These are phyloP conservation scores for Heliconius nattereri DNA, from an alignment of 1,140 invertebrate genomes.

Conservation along the genomic window DNA sequence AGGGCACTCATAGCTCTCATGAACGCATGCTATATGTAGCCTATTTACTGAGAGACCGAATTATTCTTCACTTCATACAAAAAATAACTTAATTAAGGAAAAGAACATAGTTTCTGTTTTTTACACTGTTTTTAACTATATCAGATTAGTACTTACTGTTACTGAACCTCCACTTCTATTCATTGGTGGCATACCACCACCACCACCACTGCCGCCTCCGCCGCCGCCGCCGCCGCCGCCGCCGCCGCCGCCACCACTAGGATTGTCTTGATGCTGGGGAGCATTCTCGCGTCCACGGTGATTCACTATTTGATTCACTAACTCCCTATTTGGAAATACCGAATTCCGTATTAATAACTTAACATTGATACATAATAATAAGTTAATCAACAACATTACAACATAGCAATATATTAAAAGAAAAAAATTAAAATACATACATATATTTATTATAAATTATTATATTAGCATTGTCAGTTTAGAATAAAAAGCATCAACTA, in stretches of 20 bases:
- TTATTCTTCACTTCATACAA: no score
- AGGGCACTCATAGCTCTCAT: no score
- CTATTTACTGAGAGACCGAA: no score
- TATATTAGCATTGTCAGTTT: constrained; percentile 15
- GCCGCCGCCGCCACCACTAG: constrained; percentile 53
- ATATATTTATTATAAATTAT: constrained; percentile 7
- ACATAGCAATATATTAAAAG: neutral
- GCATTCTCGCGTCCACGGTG: constrained; percentile 76
- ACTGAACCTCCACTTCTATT: constrained; percentile 46
- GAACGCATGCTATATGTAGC: no score
- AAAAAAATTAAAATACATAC: neutral
- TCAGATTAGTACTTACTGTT: constrained; percentile 45
- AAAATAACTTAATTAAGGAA: no score
- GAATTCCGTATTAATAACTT: neutral
- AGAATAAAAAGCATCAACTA: constrained; percentile 12
- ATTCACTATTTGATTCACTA: constrained; percentile 77
- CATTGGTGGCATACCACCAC: constrained; percentile 48
- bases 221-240: constrained; percentile 70
- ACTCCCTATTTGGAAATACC: constrained; percentile 60
- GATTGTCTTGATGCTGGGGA: constrained; percentile 60
- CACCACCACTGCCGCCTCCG: constrained; percentile 70
- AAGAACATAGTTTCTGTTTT: no score
- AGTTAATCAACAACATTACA: neutral
- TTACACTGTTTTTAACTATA: neutral
- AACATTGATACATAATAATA: neutral